Evolutionary conservation across 2,797 vertebrate species (phyloP).

Genomic region (Phrynocephalus forsythii): DNA sequence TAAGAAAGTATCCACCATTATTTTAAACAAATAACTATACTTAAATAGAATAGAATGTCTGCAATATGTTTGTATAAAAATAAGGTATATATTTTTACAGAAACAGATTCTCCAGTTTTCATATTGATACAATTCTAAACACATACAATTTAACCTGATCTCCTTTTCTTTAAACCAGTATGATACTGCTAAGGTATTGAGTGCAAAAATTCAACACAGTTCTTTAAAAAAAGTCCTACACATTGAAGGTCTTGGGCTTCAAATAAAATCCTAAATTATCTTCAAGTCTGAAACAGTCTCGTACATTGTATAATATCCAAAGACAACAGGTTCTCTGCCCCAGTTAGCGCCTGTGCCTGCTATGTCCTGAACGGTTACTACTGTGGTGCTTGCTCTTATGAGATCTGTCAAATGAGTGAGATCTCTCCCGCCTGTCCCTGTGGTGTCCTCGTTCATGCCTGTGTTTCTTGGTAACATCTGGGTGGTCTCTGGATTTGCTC

Average conservation of each 20-base stretch:
- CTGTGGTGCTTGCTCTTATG: slow-evolving; percentile 97
- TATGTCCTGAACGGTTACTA: slow-evolving; percentile 89
- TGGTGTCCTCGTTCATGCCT: slow-evolving; percentile 93
- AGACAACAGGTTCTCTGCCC: slow-evolving; percentile 11
- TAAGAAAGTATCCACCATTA: slow-evolving; percentile 91
- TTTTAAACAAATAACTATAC: slow-evolving; percentile 88
- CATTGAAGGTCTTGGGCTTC: slow-evolving; percentile 60
- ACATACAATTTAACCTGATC: slow-evolving; percentile 81
- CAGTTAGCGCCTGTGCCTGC: slow-evolving; percentile 90
- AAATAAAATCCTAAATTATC: slow-evolving; percentile 66
- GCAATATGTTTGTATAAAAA: slow-evolving; percentile 89
- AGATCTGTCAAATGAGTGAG: slow-evolving; percentile 92
- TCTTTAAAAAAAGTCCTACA: slow-evolving; percentile 67
- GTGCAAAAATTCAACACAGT: slow-evolving; percentile 86
- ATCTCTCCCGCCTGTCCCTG: slow-evolving; percentile 89
- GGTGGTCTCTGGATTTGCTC: slow-evolving; percentile 89
- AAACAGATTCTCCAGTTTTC: slow-evolving; percentile 82
- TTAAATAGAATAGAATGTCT: slow-evolving; percentile 90
- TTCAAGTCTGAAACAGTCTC: slow-evolving; percentile 77
- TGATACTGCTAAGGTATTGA: slow-evolving; percentile 84
- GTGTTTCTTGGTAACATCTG: slow-evolving; percentile 91
- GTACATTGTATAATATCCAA: slow-evolving; percentile 77
- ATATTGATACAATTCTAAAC: slow-evolving; percentile 80
- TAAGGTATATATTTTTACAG: slow-evolving; percentile 83
- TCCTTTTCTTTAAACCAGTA: slow-evolving; percentile 60